phyloP scores from a whole-genome alignment of 2,888 invertebrate species.

The Microctonus aethiopoides region DNA sequence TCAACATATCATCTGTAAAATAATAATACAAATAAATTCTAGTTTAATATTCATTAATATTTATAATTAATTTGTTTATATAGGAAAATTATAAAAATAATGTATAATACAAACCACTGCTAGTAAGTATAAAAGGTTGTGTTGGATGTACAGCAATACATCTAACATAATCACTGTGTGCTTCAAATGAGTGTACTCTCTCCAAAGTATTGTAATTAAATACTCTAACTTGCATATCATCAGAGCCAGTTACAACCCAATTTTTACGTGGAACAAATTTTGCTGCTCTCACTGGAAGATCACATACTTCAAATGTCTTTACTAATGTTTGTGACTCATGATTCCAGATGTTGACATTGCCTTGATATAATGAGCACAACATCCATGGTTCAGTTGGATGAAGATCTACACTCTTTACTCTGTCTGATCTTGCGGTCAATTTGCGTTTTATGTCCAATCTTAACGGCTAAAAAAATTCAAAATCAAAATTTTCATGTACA shows the following conservation, averaged over 20 bases:
- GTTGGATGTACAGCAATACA: constrained; percentile 97
- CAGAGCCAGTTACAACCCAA: constrained; percentile 98
- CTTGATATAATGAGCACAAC: constrained; percentile 97
- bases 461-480: constrained; percentile 79
- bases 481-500: neutral
- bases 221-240: constrained; percentile 94
- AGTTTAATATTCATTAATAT: neutral
- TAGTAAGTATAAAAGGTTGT: constrained; percentile 95
- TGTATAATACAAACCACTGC: constrained; percentile 83
- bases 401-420: constrained; percentile 97
- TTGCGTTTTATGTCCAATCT: constrained; percentile 98
- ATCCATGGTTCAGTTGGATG: constrained; percentile 99
- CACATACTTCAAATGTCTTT: constrained; percentile 93
- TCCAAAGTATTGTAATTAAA: constrained; percentile 99
- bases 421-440: constrained; percentile 95
- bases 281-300: constrained; percentile 94
- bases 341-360: constrained; percentile 99
- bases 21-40: neutral
- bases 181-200: constrained; percentile 94
- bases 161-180: constrained; percentile 97
- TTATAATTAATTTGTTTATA: neutral
- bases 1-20: constrained; percentile 91
- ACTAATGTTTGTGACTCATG: constrained; percentile 93
- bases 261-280: constrained; percentile 97
- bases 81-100: constrained; percentile 1